These are phyloP conservation scores for Brachionus angularis DNA, from an alignment of 1,140 invertebrate species.

Conservation along the genomic window DNA sequence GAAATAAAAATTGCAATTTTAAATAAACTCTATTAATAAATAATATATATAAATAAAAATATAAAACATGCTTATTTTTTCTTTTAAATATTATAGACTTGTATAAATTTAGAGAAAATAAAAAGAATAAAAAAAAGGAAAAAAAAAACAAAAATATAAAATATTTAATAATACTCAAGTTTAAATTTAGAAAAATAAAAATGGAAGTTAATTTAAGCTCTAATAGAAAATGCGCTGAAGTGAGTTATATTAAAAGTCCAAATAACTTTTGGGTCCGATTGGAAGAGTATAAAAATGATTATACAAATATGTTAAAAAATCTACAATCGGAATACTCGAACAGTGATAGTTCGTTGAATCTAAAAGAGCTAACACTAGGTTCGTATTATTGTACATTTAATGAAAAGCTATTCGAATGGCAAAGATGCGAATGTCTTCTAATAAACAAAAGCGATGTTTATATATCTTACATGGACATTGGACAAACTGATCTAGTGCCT, in stretches of 20 bases:
- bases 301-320: not conserved
- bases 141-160: too few species aligned
- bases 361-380: not conserved
- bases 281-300: slow-evolving; percentile 41
- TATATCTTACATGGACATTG: slow-evolving; percentile 11
- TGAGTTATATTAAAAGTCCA: not conserved
- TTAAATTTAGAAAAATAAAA: too few species aligned
- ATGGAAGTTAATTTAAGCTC: not conserved
- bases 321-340: slow-evolving; percentile 5
- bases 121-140: too few species aligned
- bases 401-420: slow-evolving; percentile 28
- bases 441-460: not conserved
- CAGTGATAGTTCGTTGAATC: too few species aligned
- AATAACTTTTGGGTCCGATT: slow-evolving; percentile 23
- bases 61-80: too few species aligned
- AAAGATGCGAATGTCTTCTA: not conserved
- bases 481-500: slow-evolving; percentile 5
- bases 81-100: too few species aligned
- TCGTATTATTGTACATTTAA: slow-evolving; percentile 7
- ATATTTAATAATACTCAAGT: too few species aligned
- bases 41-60: too few species aligned
- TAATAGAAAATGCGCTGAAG: slow-evolving; percentile 28
- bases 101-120: too few species aligned
- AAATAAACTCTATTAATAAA: too few species aligned
- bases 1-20: too few species aligned